Evolutionary conservation across 2,797 vertebrate species (phyloP), one percentile per base, ranked within the genome.

Genomic region (Sebastes kiyomatsui): DNA sequence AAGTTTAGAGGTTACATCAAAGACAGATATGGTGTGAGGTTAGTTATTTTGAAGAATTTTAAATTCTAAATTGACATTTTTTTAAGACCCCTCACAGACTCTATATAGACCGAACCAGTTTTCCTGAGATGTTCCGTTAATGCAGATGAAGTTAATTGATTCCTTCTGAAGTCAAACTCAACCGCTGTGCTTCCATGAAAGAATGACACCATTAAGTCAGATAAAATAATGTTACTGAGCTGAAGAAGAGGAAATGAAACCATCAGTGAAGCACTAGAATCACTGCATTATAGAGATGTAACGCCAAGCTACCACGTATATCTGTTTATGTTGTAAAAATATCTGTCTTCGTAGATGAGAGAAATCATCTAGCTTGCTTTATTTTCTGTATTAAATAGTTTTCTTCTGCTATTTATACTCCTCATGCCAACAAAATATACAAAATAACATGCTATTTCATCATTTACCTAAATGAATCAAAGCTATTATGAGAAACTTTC

Each of bases 1-100:
- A 71, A 55, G 49, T 81, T 77, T 81, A 42, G 16, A 75, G 70
- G 67, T 81, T 52, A 52, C 23, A 55, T 71, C 27, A 72, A 30
- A 72, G 49, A 35, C 42, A 35, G 18, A 75, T 7, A 42, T 28
- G 28, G 22, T 62, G 46, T 27, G 30, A 59, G 35, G 12, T 56
- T 52, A 9, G 6, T 64, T 65, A 23, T 69, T 74, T 69, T 60
- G 49, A 67, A 67, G 18, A 78, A 35, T 54, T 46, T 58, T 10
- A 9, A 46, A 79, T 66, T 28, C 10, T 2, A 13, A 72, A 42
- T n/a, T 61, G 18, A 33, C 7, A 25, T 32, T 66, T 60, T n/a
- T n/a, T 3, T 35, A 11, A 25, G 7, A 16, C 10, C 7, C 20
- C 4, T 52, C 7, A 32, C 23, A 25, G n/a, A 58, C 9, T 33